phyloP scores from a whole-genome alignment of 2,113 vertebrate genomes.

The Pseudonaja textilis region DNA sequence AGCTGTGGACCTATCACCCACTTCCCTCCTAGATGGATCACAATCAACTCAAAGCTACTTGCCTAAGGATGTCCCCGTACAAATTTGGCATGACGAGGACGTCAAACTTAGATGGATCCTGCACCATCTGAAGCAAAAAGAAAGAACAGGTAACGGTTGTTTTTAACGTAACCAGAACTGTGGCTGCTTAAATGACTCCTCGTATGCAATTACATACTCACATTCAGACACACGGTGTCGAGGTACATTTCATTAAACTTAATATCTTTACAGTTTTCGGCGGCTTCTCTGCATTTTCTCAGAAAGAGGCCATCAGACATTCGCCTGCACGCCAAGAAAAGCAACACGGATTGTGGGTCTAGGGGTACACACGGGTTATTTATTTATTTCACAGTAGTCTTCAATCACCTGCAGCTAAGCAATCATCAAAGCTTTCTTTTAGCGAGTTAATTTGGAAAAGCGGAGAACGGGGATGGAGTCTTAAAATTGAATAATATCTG shows the following conservation, averaged over 20 bases:
- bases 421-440: not conserved
- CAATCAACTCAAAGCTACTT: slow-evolving; percentile 31
- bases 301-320: slow-evolving; percentile 98
- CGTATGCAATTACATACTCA: slow-evolving; percentile 61
- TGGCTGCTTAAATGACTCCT: not conserved
- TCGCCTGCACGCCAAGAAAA: slow-evolving; percentile 76
- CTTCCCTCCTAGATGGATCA: not conserved
- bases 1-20: not conserved
- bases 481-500: not conserved
- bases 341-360: not conserved
- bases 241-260: slow-evolving; percentile 98
- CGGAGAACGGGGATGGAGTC: not conserved
- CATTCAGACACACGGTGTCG: slow-evolving; percentile 95
- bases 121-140: slow-evolving; percentile 84
- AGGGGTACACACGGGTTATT: not conserved
- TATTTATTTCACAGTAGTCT: not conserved
- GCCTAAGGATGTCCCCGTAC: slow-evolving; percentile 97
- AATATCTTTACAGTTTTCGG: slow-evolving; percentile 93
- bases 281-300: slow-evolving; percentile 91
- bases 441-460: not conserved
- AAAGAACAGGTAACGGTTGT: not conserved
- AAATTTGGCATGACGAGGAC: slow-evolving; percentile 97
- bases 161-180: slow-evolving; percentile 19
- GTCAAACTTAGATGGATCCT: slow-evolving; percentile 93
- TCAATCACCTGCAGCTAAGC: not conserved